Evolutionary conservation across 2,797 vertebrate species (phyloP).

Genomic region (Cuniculus paca): DNA sequence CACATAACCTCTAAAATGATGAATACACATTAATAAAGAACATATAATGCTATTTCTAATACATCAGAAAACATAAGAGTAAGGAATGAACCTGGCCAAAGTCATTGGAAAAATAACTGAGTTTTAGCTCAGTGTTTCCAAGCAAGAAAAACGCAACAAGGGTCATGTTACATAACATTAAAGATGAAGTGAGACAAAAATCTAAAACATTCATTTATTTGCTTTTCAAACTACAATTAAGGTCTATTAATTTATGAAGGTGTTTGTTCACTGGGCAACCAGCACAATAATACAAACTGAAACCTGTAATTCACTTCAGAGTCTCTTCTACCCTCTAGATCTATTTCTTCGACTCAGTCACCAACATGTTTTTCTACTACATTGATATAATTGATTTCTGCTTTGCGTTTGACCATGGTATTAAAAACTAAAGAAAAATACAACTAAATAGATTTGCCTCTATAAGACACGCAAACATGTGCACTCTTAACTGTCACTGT

Average conservation of each 20-base stretch:
- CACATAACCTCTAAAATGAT: constrained; percentile 25
- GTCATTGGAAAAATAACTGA: background rate
- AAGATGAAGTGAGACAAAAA: constrained; percentile 67
- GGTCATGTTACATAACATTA: constrained; percentile 63
- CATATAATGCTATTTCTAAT: constrained; percentile 1
- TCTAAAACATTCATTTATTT: constrained; percentile 52
- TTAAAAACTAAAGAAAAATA: constrained; percentile 40
- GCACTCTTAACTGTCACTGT: background rate
- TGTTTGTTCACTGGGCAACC: constrained; percentile 55
- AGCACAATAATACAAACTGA: background rate
- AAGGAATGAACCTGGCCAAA: background rate
- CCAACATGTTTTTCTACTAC: constrained; percentile 34
- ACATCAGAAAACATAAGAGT: background rate
- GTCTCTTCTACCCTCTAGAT: background rate
- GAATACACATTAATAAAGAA: background rate
- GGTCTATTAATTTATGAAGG: constrained; percentile 61
- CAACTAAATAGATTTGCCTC: background rate
- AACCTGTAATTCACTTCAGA: constrained; percentile 40
- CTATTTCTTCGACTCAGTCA: background rate
- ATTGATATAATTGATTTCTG: constrained; percentile 38
- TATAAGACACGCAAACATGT: background rate
- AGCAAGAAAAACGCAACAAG: constrained; percentile 35
- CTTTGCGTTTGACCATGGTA: background rate
- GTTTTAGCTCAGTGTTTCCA: constrained; percentile 53
- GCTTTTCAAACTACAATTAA: constrained; percentile 60